Evolutionary conservation across 2,888 invertebrate species (phyloP), one percentile per base, ranked within the genome.

Genomic region (Vesta saturnalis): DNA sequence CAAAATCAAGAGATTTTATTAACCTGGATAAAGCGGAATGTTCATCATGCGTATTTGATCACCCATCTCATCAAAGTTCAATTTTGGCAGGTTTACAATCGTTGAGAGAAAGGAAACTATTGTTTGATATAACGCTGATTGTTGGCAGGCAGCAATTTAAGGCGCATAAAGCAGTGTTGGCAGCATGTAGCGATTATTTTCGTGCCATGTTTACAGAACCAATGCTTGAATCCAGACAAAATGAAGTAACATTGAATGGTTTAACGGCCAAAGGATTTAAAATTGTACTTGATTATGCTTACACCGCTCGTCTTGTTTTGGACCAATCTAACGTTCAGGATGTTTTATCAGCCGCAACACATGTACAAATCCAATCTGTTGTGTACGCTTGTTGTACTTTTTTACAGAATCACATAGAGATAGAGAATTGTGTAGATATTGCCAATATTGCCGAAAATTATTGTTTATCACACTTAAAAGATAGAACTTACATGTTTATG

Each of bases 181-280:
- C 92, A 1, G 89, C 92, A 22, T 90, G 91, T 77, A 91, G 91
- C 76, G 91, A 91, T 77, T 92, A 92, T 76, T 92, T 92, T 82
- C 86, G 90, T 73, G 92, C 92, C 59, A 92, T 92, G 92, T 92
- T 92, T 77, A 91, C 91, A 0, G 90, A 89, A 79, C 89, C 88
- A 54, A 89, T 92, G 87, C 83, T 87, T 69, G 92, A 92, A 81
- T 86, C 90, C 19, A 84, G 86, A 15, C 88, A 90, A 79, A 86
- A 87, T 62, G 89, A 90, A 80, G 90, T 92, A 5, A 85, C 85
- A 69, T 80, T 92, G 30, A 89, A 90, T 63, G 92, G 91, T 1
- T 87, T 92, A 3, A 88, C 89, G 4, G 89, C 90, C 0, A 86
- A 86, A 46, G 92, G 91, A 15, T 89, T 92, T 80, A 83, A 86